phyloP scores from a whole-genome alignment of 2,888 invertebrate genomes.

The Anaspis maculata region DNA sequence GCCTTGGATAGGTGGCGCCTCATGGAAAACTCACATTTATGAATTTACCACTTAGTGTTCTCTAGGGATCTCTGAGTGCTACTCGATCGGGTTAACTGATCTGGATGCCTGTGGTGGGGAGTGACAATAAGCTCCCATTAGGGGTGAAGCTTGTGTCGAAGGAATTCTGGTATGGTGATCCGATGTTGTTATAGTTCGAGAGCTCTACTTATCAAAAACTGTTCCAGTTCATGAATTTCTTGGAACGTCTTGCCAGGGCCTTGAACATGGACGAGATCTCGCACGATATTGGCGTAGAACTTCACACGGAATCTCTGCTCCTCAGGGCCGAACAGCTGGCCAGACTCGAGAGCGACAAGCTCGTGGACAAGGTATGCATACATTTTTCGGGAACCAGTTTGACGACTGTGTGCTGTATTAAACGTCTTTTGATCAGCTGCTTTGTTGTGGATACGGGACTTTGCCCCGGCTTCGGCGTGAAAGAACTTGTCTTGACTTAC shows the following conservation, averaged over 20 bases:
- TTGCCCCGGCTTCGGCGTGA: constrained; percentile 69
- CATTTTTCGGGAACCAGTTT: constrained; percentile 8
- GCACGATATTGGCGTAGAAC: constrained; percentile 70
- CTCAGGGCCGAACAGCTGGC: constrained; percentile 79
- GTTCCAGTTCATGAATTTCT: constrained; percentile 67
- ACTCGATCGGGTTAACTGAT: no score
- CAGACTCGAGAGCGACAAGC: constrained; percentile 70
- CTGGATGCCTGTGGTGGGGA: no score
- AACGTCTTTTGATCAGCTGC: constrained; percentile 58
- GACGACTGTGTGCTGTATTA: no score
- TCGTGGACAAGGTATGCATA: constrained; percentile 65
- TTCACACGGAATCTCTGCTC: constrained; percentile 75
- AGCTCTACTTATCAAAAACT: not conserved
- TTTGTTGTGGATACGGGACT: constrained; percentile 63
- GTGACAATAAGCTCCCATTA: no score
- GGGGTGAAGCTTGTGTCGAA: no score
- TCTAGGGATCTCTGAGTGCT: no score
- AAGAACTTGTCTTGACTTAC: constrained; percentile 71
- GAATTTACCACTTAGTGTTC: no score
- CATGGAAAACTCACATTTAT: no score
- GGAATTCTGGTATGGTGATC: no score
- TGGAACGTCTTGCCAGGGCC: constrained; percentile 73
- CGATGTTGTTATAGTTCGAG: constrained; percentile 3
- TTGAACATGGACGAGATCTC: constrained; percentile 80
- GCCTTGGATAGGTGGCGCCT: no score